Percentiles rank a stretch among this genome's conserved stretches.
Evolutionary conservation across 2,113 vertebrate species (phyloP).

Genomic region (Triplophysa siluroides): DNA sequence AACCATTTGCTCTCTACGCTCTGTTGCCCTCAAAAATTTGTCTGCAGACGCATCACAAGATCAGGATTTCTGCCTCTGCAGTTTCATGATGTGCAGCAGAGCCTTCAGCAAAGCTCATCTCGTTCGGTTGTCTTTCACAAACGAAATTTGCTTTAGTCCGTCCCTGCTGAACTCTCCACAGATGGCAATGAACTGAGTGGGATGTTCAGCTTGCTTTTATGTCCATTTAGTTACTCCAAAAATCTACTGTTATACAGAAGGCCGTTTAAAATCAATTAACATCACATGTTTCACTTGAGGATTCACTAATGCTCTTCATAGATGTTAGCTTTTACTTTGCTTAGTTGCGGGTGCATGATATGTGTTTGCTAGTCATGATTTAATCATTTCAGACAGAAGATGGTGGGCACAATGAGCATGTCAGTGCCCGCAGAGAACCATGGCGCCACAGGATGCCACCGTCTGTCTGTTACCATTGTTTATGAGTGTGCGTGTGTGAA

Average conservation of each 20-base stretch:
- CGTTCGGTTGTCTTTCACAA: constrained; percentile 24
- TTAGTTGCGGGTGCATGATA: not conserved
- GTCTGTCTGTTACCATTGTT: constrained; percentile 18
- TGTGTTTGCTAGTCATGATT: constrained; percentile 20
- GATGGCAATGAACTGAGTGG: constrained; percentile 1
- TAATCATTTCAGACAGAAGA: constrained; percentile 27
- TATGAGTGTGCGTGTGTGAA: constrained; percentile 45
- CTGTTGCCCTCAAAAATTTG: not conserved
- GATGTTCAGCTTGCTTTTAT: not conserved
- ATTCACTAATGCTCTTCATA: not conserved
- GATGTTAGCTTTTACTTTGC: not conserved
- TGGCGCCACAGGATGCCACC: constrained; percentile 44
- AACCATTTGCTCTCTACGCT: not conserved
- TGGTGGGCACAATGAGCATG: constrained; percentile 23
- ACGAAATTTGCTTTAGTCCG: constrained; percentile 26
- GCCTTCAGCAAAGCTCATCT: constrained; percentile 26
- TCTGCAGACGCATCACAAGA: constrained; percentile 9
- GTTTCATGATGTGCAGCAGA: constrained; percentile 22
- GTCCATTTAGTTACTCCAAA: constrained; percentile 15
- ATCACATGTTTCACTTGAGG: constrained; percentile 1
- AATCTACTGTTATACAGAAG: not conserved
- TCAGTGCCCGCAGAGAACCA: constrained; percentile 27
- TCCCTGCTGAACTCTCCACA: not conserved
- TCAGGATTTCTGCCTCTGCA: constrained; percentile 30
- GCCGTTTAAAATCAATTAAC: constrained; percentile 11